A percentile compares a stretch with the other conserved stretches of the same genome.
phyloP scores from a whole-genome alignment of 2,113 vertebrate species.

The Porphyrio hochstetteri region DNA sequence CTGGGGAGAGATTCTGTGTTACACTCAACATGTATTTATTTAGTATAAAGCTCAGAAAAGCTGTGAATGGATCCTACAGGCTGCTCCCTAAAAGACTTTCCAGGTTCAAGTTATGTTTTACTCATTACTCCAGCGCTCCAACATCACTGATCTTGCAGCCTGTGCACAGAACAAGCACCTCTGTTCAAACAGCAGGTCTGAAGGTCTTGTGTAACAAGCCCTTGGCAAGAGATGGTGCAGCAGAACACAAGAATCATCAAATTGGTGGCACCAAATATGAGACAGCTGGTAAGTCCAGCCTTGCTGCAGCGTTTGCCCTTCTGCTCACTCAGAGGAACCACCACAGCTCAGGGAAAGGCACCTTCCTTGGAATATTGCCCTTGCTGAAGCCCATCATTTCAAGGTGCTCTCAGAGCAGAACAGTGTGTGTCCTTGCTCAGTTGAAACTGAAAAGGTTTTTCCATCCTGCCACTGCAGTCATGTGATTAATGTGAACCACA shows the following conservation, averaged over 20 bases:
- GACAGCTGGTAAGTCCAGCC: neutral
- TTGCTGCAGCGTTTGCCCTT: neutral
- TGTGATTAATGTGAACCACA: neutral
- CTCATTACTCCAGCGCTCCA: rapidly evolving
- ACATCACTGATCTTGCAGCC: neutral
- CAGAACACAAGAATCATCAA: neutral
- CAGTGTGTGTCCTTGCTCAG: neutral
- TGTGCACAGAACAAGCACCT: neutral
- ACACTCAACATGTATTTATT: neutral
- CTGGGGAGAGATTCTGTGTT: neutral
- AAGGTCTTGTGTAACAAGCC: neutral
- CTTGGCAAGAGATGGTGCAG: neutral
- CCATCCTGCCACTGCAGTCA: conserved; percentile 38
- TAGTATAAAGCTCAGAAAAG: neutral
- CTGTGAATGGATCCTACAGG: neutral
- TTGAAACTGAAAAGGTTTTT: neutral
- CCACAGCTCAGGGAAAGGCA: neutral
- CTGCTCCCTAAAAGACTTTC: neutral
- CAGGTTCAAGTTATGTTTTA: neutral
- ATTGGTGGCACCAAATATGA: neutral
- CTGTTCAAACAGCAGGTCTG: neutral
- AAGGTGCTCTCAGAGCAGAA: neutral
- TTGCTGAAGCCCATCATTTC: neutral
- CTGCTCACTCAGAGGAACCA: neutral
- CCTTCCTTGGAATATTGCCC: neutral